Evolutionary conservation across 1,140 invertebrate species (phyloP), one percentile per base, ranked within the genome.

Genomic region (Achatina immaculata): DNA sequence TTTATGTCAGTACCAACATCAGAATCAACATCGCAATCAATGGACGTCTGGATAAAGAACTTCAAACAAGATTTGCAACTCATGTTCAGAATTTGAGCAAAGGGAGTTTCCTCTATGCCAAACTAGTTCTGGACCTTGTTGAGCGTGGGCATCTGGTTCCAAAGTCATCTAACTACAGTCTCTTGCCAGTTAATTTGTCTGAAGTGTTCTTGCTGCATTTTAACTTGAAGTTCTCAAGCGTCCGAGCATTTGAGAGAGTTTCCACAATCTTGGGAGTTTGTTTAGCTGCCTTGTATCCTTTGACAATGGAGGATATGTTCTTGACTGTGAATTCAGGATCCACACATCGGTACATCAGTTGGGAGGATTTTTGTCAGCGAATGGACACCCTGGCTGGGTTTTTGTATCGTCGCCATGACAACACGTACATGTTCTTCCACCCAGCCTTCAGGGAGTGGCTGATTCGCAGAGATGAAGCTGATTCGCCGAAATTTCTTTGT

Each of bases 401-500:
- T 86, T 92, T 99, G 1, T 95, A 97, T 75, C 96, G 96, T 88
- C 93, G 97, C 65, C 93, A 95, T 77, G 97, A 98, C 90, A 95
- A 96, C 87, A 97, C 96, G 0, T 97, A 96, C 91, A 98, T 98
- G 96, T 97, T 98, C 89, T 98, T 98, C 90, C 97, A 99, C 90
- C 96, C 97, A 0, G 96, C 96, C 16, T 97, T 99, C 91, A 95
- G 97, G 92, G 97, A 99, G 92, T 99, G 97, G 97, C 92, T 99
- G 45, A 95, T 97, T 83, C 92, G 96, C n/a, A 92, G 97, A 28
- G 96, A 97, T 80, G 96, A 98, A 82, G 95, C 94, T 74, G 96
- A 98, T 89, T 95, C 94, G 48, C 83, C 85, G 28, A 98, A 98
- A 90, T 99, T 98, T 90, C 92, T 98, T 0, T 97, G 96, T 90